Evolutionary conservation across 2,113 vertebrate genomes (phyloP).

Genomic region (Chlamydotis undulata): DNA sequence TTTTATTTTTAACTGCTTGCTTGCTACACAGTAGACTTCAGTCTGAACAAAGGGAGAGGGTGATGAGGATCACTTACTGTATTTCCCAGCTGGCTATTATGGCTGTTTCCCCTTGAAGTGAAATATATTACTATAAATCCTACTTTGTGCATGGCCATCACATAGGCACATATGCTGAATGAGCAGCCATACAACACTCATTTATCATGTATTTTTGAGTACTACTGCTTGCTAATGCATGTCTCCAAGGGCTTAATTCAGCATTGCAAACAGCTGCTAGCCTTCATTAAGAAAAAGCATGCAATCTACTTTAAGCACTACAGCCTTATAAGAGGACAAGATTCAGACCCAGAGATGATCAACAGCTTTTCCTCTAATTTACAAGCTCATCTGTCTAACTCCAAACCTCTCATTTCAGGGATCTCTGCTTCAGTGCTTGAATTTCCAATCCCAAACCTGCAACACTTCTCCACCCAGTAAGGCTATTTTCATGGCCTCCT

Average conservation of each 20-base stretch:
- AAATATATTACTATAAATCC: neutral
- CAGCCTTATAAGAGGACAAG: neutral
- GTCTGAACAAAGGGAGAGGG: neutral
- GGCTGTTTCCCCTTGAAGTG: neutral
- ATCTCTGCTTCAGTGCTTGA: neutral
- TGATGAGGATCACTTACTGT: neutral
- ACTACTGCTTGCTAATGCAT: constrained; percentile 1
- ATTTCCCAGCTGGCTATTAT: neutral
- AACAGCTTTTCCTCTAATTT: neutral
- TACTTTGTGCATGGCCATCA: neutral
- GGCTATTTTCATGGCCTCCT: neutral
- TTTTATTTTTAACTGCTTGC: constrained; percentile 60
- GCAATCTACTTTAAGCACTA: neutral
- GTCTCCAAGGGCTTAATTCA: constrained; percentile 22
- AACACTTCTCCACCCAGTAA: neutral
- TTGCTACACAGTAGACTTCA: neutral
- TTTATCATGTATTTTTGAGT: constrained; percentile 1
- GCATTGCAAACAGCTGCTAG: constrained; percentile 27
- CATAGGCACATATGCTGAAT: neutral
- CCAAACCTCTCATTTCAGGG: neutral
- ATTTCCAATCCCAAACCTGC: neutral
- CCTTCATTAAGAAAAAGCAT: constrained; percentile 18
- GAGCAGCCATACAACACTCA: neutral
- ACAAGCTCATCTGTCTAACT: neutral
- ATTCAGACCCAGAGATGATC: neutral